phyloP scores from a whole-genome alignment of 2,113 vertebrate genomes.

The Centropus unirufus region DNA sequence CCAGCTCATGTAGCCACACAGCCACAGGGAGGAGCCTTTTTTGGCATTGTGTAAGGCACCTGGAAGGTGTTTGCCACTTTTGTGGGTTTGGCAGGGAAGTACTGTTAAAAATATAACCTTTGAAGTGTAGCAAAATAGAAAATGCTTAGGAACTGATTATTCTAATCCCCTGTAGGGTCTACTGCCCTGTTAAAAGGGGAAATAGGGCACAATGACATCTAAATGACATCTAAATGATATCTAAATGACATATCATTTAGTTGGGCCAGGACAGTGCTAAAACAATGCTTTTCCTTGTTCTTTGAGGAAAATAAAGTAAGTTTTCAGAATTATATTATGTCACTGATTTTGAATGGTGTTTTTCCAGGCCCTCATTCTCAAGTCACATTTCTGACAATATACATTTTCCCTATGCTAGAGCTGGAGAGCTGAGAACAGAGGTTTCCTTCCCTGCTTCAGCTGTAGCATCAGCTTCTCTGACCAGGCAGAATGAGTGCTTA shows the following conservation, averaged over 20 bases:
- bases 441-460: background rate
- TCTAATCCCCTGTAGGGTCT: background rate
- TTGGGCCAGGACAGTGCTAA: background rate
- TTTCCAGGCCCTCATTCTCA: background rate
- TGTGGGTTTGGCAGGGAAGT: background rate
- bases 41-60: background rate
- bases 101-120: background rate
- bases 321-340: background rate
- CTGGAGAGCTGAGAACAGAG: background rate
- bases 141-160: background rate
- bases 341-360: background rate
- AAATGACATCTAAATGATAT: too few relatives aligned
- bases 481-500: background rate
- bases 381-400: background rate
- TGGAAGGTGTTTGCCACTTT: fast-evolving
- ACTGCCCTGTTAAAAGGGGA: background rate
- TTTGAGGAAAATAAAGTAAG: background rate
- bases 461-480: background rate
- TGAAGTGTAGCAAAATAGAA: background rate
- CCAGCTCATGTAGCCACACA: background rate
- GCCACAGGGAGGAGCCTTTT: background rate
- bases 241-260: background rate
- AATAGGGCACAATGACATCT: background rate
- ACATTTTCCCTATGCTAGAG: background rate
- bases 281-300: background rate